Percentiles rank a stretch among this genome's conserved stretches.
Conservation (phyloP, 23 tunicate genomes). For the Styela plicata region DNA sequence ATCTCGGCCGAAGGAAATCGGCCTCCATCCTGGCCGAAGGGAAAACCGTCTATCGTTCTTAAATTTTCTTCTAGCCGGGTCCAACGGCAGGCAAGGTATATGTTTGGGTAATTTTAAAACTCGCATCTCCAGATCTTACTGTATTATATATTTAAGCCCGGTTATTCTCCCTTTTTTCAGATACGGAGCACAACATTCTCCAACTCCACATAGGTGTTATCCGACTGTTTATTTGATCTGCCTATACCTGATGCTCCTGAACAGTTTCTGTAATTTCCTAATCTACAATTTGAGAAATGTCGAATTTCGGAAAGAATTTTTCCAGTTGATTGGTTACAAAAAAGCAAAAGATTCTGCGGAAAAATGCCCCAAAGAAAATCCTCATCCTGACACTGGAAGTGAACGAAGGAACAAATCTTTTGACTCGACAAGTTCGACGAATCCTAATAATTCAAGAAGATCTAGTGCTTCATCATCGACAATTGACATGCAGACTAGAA, state of each 20-base stretch:
- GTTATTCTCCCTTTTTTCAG: not conserved
- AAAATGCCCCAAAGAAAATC: too few relatives aligned
- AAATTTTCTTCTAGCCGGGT: too few relatives aligned
- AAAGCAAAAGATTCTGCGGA: not conserved
- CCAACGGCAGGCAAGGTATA: too few relatives aligned
- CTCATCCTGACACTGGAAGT: too few relatives aligned
- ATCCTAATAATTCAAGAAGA: not conserved
- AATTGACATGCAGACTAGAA: not conserved
- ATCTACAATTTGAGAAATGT: conserved; percentile 29
- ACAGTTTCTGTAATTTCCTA: conserved; percentile 21
- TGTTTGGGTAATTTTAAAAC: too few relatives aligned
- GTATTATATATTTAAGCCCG: not conserved
- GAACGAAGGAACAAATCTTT: too few relatives aligned
- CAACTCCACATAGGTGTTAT: not conserved
- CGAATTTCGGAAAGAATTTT: not conserved
- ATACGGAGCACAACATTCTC: not conserved
- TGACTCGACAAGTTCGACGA: too few relatives aligned
- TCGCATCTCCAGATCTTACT: too few relatives aligned
- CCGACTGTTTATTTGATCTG: not conserved
- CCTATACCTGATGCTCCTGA: conserved; percentile 19
- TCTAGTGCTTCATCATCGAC: not conserved
- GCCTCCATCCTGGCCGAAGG: too few relatives aligned
- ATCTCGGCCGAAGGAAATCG: too few relatives aligned
- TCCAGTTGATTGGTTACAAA: not conserved
- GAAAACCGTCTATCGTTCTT: too few relatives aligned